Base-by-base conservation (phyloP, 2,797 vertebrate genomes). In the Erethizon dorsatum region DNA sequence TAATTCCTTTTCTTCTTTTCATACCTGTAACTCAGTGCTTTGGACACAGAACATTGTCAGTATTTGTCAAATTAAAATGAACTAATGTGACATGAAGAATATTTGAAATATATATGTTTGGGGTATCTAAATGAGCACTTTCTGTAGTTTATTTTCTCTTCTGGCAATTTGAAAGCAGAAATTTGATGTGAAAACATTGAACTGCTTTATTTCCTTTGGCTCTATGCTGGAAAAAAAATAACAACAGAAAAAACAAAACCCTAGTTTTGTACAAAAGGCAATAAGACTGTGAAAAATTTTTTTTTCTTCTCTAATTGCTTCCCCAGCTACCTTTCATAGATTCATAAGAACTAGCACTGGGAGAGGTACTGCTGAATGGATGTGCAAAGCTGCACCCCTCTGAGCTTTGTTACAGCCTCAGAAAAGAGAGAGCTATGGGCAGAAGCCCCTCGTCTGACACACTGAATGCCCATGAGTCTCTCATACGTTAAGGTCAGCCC, bases 261-360 rank as follows among this genome's bases (percentile, higher is more conserved):
- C 77, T 87, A 83, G 79, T 93, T 96, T 90, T 94, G 63, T 96
- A 85, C 77, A 90, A 87, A 97, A 91, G 87, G 65, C 85, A 96
- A 4, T 83, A 91, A 95, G 85, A 87, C 56, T 89, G 28, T 31
- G 65, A 96, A 93, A 91, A 86, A 91, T 83, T 59, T 14, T 52
- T 45, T 93, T 83, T 69, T 69, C 67, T 96, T 88, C 93, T 89
- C 82, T 98, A 98, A 98, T 98, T 97, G 95, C 83, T 95, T 97
- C 97, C 97, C 96, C 82, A 95, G 97, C 75, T 96, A 93, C 97
- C 93, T 92, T 97, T 95, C 88, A 85, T 84, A 95, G 90, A 96
- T 96, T 97, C 57, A 0, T 7, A 92, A 91, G 95, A 96, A 97
- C 97, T 97, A 96, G 84, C 37, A 37, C 52, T 91, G 20, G 83